These are phyloP conservation scores for Fringilla coelebs DNA, from an alignment of 2,797 vertebrate genomes.

Conservation along the genomic window DNA sequence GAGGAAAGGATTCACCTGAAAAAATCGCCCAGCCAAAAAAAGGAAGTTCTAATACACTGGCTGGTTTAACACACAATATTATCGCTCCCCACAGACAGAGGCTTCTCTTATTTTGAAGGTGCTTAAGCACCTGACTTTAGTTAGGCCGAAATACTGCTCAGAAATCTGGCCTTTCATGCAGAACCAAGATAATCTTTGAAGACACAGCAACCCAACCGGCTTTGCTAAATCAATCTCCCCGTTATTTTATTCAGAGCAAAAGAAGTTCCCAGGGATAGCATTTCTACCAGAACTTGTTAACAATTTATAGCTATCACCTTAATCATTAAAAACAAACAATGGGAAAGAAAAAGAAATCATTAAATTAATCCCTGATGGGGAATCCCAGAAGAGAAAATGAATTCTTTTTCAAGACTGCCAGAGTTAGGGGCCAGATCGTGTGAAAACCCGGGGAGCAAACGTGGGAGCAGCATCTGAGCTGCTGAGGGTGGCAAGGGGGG, in stretches of 20 bases:
- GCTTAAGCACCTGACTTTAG: constrained; percentile 18
- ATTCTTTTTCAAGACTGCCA: neutral
- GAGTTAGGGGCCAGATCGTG: neutral
- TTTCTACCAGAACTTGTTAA: constrained; percentile 58
- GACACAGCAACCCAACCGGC: neutral
- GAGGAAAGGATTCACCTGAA: neutral
- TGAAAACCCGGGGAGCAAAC: neutral
- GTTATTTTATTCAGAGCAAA: neutral
- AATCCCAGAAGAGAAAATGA: constrained; percentile 12
- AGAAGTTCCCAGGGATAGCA: constrained; percentile 22
- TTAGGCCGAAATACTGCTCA: neutral
- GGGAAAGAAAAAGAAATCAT: neutral
- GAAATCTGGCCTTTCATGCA: constrained; percentile 9
- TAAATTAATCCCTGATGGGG: constrained; percentile 33
- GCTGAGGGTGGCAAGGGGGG: neutral
- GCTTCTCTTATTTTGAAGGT: constrained; percentile 15
- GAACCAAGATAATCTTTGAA: constrained; percentile 33
- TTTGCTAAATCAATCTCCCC: constrained; percentile 14
- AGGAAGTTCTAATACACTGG: neutral
- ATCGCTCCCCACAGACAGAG: constrained; percentile 37
- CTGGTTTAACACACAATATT: constrained; percentile 15
- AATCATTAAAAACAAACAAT: constrained; percentile 46
- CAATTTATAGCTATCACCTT: constrained; percentile 59
- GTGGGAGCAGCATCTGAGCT: neutral
- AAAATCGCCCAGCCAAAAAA: neutral